These are phyloP conservation scores for Alauda arvensis DNA, from an alignment of 2,797 vertebrate species.

Conservation along the genomic window DNA sequence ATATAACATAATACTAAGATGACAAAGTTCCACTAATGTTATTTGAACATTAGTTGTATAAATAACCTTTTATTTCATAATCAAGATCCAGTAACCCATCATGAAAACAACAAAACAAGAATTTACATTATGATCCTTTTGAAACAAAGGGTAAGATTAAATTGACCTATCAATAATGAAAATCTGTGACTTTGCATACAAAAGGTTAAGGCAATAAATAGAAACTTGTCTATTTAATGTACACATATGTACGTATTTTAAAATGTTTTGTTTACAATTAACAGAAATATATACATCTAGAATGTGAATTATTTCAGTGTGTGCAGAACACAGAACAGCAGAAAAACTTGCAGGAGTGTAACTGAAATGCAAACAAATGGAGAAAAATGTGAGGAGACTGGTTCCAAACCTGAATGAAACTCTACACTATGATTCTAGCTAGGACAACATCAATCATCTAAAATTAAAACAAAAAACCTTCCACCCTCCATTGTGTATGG, in stretches of 20 bases:
- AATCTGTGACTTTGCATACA: neutral
- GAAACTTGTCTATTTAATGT: neutral
- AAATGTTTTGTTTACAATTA: neutral
- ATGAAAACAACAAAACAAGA: neutral
- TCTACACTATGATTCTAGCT: neutral
- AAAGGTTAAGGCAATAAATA: neutral
- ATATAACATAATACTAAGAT: constrained; percentile 12
- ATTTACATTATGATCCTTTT: neutral
- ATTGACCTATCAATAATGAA: neutral
- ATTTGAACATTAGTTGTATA: neutral
- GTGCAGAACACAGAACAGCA: neutral
- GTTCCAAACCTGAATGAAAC: neutral
- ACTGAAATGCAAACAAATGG: neutral
- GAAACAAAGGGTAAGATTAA: neutral
- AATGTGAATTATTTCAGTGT: neutral
- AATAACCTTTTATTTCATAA: neutral
- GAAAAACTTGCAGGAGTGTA: neutral
- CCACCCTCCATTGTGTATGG: neutral
- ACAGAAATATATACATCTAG: neutral
- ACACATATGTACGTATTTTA: neutral
- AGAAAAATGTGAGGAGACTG: neutral
- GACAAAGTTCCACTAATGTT: neutral
- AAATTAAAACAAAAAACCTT: neutral
- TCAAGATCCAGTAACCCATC: neutral
- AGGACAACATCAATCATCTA: neutral